Evolutionary conservation across 2,113 vertebrate species (phyloP).

Genomic region (Picathartes gymnocephalus): DNA sequence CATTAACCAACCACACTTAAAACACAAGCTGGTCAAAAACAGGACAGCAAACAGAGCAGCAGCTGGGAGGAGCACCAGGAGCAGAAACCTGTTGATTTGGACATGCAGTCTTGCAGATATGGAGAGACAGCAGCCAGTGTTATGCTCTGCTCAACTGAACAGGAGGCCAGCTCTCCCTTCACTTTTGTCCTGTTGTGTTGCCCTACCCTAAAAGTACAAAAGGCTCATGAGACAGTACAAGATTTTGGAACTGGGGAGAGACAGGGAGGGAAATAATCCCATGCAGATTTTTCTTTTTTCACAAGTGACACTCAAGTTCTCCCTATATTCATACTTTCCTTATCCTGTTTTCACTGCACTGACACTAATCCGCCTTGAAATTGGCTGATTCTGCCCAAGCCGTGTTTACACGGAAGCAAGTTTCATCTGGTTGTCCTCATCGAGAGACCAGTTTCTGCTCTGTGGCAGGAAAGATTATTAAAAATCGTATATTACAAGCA

Average conservation of each 20-base stretch:
- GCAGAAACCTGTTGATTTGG: not conserved
- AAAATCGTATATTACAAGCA: conserved; percentile 63
- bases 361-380: conserved; percentile 76
- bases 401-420: conserved; percentile 63
- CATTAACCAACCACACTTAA: not conserved
- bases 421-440: conserved; percentile 64
- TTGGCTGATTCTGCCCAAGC: conserved; percentile 68
- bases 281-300: conserved; percentile 45
- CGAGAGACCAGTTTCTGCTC: conserved; percentile 63
- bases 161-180: not conserved
- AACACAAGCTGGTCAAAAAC: not conserved
- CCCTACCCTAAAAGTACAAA: not conserved
- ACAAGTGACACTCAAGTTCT: conserved; percentile 24
- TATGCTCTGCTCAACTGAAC: not conserved
- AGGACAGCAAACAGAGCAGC: not conserved
- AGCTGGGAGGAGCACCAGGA: not conserved
- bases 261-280: not conserved
- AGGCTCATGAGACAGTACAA: not conserved
- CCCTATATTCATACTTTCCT: conserved; percentile 34
- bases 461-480: conserved; percentile 69
- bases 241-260: not conserved
- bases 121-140: not conserved
- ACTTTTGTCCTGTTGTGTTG: not conserved
- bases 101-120: not conserved
- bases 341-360: conserved; percentile 56